Evolutionary conservation across 2,797 vertebrate genomes (phyloP).

Genomic region (Poecile montanus): DNA sequence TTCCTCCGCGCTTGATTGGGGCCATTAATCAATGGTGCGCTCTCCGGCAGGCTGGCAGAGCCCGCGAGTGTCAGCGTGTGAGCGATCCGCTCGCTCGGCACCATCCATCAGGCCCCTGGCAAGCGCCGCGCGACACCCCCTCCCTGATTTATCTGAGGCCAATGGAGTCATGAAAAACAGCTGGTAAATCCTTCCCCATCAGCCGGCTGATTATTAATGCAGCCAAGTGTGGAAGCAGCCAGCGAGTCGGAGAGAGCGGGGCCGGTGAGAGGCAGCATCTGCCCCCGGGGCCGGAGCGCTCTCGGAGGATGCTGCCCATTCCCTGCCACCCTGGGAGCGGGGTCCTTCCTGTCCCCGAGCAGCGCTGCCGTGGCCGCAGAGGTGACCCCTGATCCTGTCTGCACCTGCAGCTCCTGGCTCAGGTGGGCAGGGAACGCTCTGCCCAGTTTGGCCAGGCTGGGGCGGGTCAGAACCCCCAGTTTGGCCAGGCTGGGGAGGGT

Average conservation of each 20-base stretch:
- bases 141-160: slow-evolving; percentile 70
- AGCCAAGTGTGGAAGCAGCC: slow-evolving; percentile 38
- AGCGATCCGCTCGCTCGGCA: slow-evolving; percentile 29
- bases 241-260: neutral
- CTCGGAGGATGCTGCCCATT: neutral
- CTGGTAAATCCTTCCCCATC: slow-evolving; percentile 70
- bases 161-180: slow-evolving; percentile 66
- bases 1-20: slow-evolving; percentile 7
- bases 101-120: slow-evolving; percentile 65
- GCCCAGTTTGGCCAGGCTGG: neutral
- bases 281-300: neutral
- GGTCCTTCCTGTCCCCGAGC: neutral
- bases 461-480: no score
- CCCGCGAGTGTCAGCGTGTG: slow-evolving; percentile 16
- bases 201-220: slow-evolving; percentile 61
- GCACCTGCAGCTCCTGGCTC: fast-evolving
- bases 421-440: neutral
- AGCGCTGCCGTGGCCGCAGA: fast-evolving
- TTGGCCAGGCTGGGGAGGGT: no score
- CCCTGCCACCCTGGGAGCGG: fast-evolving
- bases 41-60: slow-evolving; percentile 11
- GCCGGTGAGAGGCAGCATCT: neutral
- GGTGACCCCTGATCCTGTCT: fast-evolving
- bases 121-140: slow-evolving; percentile 12
- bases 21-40: slow-evolving; percentile 39